Percentiles rank a stretch among this genome's conserved stretches.
phyloP scores from a whole-genome alignment of 2,797 vertebrate genomes.

The Caiman crocodilus region DNA sequence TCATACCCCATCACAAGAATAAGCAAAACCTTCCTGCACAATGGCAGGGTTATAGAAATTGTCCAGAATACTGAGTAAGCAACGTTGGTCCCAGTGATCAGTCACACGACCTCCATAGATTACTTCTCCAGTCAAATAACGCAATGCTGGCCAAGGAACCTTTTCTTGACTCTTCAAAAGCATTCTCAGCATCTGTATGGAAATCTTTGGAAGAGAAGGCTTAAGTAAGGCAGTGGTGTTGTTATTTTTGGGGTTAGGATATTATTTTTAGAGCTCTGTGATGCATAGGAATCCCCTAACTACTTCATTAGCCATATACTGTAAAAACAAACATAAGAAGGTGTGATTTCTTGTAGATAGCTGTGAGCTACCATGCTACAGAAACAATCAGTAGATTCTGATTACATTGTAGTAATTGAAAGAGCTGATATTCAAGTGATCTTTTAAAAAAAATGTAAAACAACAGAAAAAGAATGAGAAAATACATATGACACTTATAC shows the following conservation, averaged over 20 bases:
- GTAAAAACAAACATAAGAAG: not conserved
- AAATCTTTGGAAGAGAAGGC: conserved; percentile 50
- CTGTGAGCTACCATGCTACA: too few species aligned
- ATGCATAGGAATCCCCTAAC: not conserved
- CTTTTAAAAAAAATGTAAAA: too few species aligned
- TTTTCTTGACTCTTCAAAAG: not conserved
- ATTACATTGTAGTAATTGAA: too few species aligned
- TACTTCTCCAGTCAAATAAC: conserved; percentile 72
- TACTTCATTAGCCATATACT: not conserved
- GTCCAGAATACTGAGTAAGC: conserved; percentile 71
- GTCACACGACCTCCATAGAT: conserved; percentile 74
- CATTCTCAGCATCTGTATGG: conserved; percentile 68
- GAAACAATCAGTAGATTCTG: too few species aligned
- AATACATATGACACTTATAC: too few species aligned
- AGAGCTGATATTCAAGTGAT: too few species aligned
- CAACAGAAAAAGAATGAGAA: too few species aligned
- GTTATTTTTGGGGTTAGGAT: not conserved
- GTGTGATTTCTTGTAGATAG: too few species aligned
- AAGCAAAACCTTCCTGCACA: conserved; percentile 53
- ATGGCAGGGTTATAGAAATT: conserved; percentile 68
- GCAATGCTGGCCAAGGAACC: conserved; percentile 68
- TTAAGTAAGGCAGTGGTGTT: not conserved
- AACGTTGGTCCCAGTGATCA: conserved; percentile 75
- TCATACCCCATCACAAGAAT: conserved; percentile 66
- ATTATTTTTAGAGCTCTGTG: not conserved